Conservation (phyloP, 2,888 invertebrate species). For the Calephelis perditalis region DNA sequence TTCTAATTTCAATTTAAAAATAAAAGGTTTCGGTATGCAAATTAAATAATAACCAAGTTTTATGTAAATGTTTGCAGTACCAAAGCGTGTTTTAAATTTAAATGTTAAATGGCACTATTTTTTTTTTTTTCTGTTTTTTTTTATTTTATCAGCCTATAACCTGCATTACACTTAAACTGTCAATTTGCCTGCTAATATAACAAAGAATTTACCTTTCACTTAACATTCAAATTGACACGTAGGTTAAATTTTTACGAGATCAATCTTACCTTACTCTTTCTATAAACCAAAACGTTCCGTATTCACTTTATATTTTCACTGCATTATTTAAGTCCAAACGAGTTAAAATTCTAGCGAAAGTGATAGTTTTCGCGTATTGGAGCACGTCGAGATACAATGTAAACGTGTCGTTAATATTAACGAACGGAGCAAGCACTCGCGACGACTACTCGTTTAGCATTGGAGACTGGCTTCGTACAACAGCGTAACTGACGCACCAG, state of each 20-base stretch:
- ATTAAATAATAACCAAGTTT: neutral
- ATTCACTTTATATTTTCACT: constrained; percentile 53
- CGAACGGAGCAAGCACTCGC: constrained; percentile 53
- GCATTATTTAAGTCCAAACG: constrained; percentile 48
- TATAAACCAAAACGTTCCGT: constrained; percentile 41
- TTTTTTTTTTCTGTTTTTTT: neutral
- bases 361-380: constrained; percentile 49
- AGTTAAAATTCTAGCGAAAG: constrained; percentile 48
- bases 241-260: constrained; percentile 54
- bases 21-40: neutral
- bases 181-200: constrained; percentile 52
- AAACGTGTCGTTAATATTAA: constrained; percentile 42
- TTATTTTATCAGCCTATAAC: too few species aligned
- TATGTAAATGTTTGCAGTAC: neutral
- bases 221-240: constrained; percentile 70
- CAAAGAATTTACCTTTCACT: constrained; percentile 74
- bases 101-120: neutral
- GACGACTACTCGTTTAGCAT: constrained; percentile 45
- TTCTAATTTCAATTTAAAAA: neutral
- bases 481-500: constrained; percentile 1
- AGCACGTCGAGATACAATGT: constrained; percentile 39
- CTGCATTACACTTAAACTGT: constrained; percentile 29
- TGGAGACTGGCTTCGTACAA: constrained; percentile 12
- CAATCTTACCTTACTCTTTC: constrained; percentile 52
- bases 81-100: neutral